Base-by-base conservation (phyloP, 2,888 invertebrate species). In the Metalampra italica region DNA sequence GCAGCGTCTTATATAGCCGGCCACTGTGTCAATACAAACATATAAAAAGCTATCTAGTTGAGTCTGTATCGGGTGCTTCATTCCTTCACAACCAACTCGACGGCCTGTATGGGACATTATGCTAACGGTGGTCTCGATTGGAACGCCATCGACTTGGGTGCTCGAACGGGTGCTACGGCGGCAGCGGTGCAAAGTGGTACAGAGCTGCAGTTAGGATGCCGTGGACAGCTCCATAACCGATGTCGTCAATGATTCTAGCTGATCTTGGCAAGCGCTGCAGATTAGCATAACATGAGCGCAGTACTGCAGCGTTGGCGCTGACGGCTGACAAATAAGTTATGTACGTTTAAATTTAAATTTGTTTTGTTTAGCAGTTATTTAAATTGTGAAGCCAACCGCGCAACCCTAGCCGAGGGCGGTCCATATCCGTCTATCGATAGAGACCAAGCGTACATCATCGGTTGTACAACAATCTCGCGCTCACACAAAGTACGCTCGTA, bases 41-140 rank as follows among this genome's bases (percentile, higher is more conserved):
- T 47, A 52, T 78, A 82, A 80, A 81, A 84, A 85, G 83, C 83
- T 82, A 81, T 62, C 59, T 68, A 68, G 53, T 51, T 42, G 8
- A 7, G 45, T 46, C 57, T 50, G 47, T 32, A 29, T 43, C 7
- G 43, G 43, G 34, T 47, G 47, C 46, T 46, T 49, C 50, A 29
- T 50, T 45, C 50, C 59, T 56, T 64, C 68, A 70, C 74, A 70
- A 68, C 71, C 66, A 56, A 59, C 60, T 64, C 64, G 56, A 53
- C 62, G 61, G 54, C 47, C 55, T 50, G 51, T 22, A 42, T 54
- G 53, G 45, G 51, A 55, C 56, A 62, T 29, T 36, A 49, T 45
- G 37, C 34, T 29, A 49, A 34, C 30, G 4, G 29, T 43, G 12
- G 34, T 14, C 15, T 40, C n/a, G 32, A 42, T 1, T 43, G 29